Evolutionary conservation across 2,113 vertebrate species (phyloP).

Genomic region (Nyctereutes procyonoides): DNA sequence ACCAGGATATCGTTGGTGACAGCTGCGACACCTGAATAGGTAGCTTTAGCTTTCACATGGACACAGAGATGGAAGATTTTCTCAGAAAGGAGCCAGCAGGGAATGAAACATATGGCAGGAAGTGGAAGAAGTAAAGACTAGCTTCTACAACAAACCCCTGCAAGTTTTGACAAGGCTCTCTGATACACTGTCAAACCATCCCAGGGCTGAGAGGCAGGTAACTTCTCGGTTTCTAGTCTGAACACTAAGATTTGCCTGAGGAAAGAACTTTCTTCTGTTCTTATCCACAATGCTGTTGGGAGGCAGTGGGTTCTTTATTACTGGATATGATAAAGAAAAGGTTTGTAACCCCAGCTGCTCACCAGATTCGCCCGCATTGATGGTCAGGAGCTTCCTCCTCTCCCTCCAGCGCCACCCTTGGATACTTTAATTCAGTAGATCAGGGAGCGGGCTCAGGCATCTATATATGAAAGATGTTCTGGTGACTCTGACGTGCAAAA

Average conservation of each 20-base stretch:
- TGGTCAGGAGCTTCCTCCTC: not conserved
- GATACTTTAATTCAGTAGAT: conserved; percentile 32
- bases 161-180: conserved; percentile 67
- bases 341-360: not conserved
- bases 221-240: conserved; percentile 18
- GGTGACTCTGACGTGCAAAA: conserved; percentile 53
- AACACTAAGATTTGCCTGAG: conserved; percentile 61
- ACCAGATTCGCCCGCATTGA: not conserved
- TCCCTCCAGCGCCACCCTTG: not conserved
- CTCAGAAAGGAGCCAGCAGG: conserved; percentile 56
- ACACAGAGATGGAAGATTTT: conserved; percentile 61
- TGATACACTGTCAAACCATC: conserved; percentile 66
- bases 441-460: not conserved
- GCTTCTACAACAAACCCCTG: conserved; percentile 65
- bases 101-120: conserved; percentile 77
- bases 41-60: conserved; percentile 70
- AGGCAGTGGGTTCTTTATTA: conserved; percentile 40
- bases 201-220: conserved; percentile 58
- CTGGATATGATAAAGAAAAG: conserved; percentile 9
- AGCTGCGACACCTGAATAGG: conserved; percentile 78
- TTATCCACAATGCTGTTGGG: not conserved
- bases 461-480: not conserved
- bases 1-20: conserved; percentile 68
- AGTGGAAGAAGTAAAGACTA: conserved; percentile 59
- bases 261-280: conserved; percentile 55